Evolutionary conservation across 1,140 invertebrate genomes (phyloP).

Genomic region (fruit fly (Drosophila melanogaster)): Release_6_plus_ISO1_MT NC_004354.4:11900501-11901000

Average conservation of each 20-base stretch:
- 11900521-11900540: constrained; percentile 8
- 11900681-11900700: constrained; percentile 10
- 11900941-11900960: background rate
- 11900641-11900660: constrained; percentile 7
- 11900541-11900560: constrained; percentile 8
- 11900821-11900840: constrained; percentile 3
- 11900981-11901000: constrained; percentile 6
- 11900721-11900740: constrained; percentile 4
- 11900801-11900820: background rate
- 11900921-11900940: background rate
- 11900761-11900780: constrained; percentile 5
- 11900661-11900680: constrained; percentile 4
- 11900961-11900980: background rate
- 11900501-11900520: constrained; percentile 37
- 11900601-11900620: constrained; percentile 23
- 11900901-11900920: constrained; percentile 10
- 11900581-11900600: constrained; percentile 17
- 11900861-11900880: constrained; percentile 3
- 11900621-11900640: constrained; percentile 32
- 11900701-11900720: constrained; percentile 1
- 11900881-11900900: constrained; percentile 11
- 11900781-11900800: constrained; percentile 12
- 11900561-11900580: constrained; percentile 23
- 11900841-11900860: constrained; percentile 8
- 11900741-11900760: constrained; percentile 5